Percentiles rank a stretch among this genome's conserved stretches.
phyloP scores from a whole-genome alignment of 2,113 vertebrate species.

The Puntigrus tetrazona region DNA sequence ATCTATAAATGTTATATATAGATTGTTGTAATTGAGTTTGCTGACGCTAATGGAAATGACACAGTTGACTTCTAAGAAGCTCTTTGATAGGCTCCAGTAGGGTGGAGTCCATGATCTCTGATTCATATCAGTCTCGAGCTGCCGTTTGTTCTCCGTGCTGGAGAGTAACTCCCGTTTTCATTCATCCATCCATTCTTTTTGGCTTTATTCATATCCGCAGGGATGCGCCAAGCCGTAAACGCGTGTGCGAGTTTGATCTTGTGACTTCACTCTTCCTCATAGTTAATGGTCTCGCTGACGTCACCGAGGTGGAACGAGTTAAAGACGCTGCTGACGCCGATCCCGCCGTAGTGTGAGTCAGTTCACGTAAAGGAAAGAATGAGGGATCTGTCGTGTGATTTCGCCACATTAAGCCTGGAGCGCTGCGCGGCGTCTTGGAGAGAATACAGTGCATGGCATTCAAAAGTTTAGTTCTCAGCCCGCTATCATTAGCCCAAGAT shows the following conservation, averaged over 20 bases:
- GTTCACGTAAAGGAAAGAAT: not conserved
- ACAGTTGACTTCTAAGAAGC: not conserved
- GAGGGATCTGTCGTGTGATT: not conserved
- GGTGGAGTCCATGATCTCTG: slow-evolving; percentile 73
- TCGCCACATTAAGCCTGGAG: not conserved
- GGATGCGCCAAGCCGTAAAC: not conserved
- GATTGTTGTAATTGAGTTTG: not conserved
- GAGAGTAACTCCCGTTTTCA: slow-evolving; percentile 69
- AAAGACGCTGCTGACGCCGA: not conserved
- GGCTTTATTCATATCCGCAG: not conserved
- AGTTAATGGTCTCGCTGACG: slow-evolving; percentile 40
- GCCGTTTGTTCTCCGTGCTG: slow-evolving; percentile 69
- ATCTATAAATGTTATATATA: not conserved
- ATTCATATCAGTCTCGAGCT: slow-evolving; percentile 80
- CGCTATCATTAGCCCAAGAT: not conserved
- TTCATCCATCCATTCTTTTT: not conserved
- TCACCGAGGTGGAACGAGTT: slow-evolving; percentile 29
- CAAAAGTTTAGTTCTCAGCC: not conserved
- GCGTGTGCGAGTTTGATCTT: slow-evolving; percentile 38
- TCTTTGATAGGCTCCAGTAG: not conserved
- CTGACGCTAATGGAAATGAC: not conserved
- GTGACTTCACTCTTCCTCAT: slow-evolving; percentile 59
- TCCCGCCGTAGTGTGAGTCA: not conserved
- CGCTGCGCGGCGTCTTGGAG: not conserved
- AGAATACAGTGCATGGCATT: not conserved